phyloP scores from a whole-genome alignment of 2,888 invertebrate genomes.

The Drosophila subsilvestris region DNA sequence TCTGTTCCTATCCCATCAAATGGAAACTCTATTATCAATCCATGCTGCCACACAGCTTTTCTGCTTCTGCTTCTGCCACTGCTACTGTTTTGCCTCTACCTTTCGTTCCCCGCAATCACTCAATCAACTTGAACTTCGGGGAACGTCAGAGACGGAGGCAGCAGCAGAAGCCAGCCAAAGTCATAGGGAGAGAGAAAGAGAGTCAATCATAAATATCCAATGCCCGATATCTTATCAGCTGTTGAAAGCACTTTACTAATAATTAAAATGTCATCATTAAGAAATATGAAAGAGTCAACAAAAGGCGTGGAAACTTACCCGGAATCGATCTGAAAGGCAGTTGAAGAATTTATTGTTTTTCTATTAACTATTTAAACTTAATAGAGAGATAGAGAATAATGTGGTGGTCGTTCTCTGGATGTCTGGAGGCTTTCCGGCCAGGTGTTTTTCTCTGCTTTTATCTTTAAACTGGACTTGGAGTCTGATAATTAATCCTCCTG shows the following conservation, averaged over 20 bases:
- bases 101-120: conserved; percentile 4
- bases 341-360: conserved; percentile 67
- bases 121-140: conserved; percentile 67
- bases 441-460: conserved; percentile 12
- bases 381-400: conserved; percentile 23
- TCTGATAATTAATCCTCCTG: conserved; percentile 12
- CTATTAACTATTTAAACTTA: conserved; percentile 73
- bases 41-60: conserved; percentile 58
- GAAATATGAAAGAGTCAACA: conserved; percentile 80
- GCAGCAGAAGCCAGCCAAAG: conserved; percentile 27
- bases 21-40: conserved; percentile 57
- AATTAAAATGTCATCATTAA: conserved; percentile 83
- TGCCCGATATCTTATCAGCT: conserved; percentile 75
- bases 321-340: conserved; percentile 46
- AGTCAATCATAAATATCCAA: conserved; percentile 67
- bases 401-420: conserved; percentile 15
- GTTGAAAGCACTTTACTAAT: conserved; percentile 81
- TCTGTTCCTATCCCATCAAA: conserved; percentile 8
- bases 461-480: conserved; percentile 39
- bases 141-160: conserved; percentile 24
- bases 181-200: conserved; percentile 14
- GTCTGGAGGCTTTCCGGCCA: conserved; percentile 35
- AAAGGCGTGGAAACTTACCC: conserved; percentile 40
- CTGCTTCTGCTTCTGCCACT: too few species aligned
- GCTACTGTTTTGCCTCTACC: conserved; percentile 13